Base-by-base conservation (phyloP, 2,888 invertebrate genomes). In the Tuta absoluta region DNA sequence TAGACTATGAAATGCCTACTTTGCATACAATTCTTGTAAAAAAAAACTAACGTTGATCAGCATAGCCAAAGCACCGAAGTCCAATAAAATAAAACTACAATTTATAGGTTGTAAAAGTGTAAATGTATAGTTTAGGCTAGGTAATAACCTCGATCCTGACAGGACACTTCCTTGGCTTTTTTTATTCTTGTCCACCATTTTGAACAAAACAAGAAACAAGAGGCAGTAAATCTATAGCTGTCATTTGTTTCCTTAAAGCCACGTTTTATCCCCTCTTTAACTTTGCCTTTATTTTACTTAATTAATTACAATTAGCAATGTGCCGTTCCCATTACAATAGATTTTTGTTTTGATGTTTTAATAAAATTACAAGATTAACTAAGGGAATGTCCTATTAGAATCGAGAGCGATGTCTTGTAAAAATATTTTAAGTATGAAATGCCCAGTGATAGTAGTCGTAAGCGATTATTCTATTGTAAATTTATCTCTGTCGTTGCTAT, bases 371-470 rank as follows among this genome's bases (percentile, higher is more conserved):
- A 33, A 33, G 33, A 7, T 8, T 33, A 33, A 33, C 10, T 33
- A 33, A 1, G 33, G 10, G 10, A 33, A 45, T n/a, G 45, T 14
- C 45, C 45, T n/a, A 21, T 33, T 33, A 33, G 33, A 33, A 33
- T 33, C 10, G 8, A 33, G 33, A 33, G 1, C 33, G 10, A 53
- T 76, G 74, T 77, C 73, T 71, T 85, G 82, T 82, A 83, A 76
- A 82, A 76, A 77, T 84, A 85, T 76, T 72, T 74, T 81, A 79
- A 87, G 83, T 81, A 62, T 71, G 75, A 77, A 87, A 89, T 86
- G 83, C 87, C 89, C 86, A 89, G 91, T 91, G 91, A 91, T 91
- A 91, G 79, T 91, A 91, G 91, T 76, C 74, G 76, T 91, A 91
- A 90, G 90, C 75, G 77, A 84, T 86, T 82, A 79, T 76, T 77